These are phyloP conservation scores for Plestiodon gilberti DNA, from an alignment of 2,113 vertebrate genomes.

Conservation along the genomic window DNA sequence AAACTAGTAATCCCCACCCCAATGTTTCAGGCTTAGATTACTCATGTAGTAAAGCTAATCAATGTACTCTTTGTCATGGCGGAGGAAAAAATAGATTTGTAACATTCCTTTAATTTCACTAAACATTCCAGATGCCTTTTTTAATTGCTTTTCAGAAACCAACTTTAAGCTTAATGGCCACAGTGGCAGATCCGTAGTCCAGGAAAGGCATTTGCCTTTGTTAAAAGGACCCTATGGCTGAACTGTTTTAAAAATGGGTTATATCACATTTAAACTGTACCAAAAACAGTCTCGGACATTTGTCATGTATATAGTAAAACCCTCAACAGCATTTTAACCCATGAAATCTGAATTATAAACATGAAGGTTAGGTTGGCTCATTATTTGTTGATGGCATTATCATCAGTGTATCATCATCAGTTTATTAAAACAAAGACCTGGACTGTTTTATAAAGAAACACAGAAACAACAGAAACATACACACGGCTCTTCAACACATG, in stretches of 20 bases:
- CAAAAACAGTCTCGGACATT: not conserved
- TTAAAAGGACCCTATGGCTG: rapidly evolving
- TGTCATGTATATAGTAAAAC: not conserved
- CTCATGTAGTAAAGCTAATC: not conserved
- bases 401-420: no score
- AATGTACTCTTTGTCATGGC: not conserved
- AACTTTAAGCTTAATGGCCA: rapidly evolving
- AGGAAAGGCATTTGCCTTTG: not conserved
- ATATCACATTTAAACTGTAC: not conserved
- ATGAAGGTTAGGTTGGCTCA: not conserved
- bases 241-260: rapidly evolving
- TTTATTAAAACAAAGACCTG: not conserved
- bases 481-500: not conserved
- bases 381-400: not conserved
- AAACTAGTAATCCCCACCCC: not conserved
- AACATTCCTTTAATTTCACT: not conserved
- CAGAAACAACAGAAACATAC: not conserved
- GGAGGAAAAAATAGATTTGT: not conserved
- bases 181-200: rapidly evolving
- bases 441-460: not conserved
- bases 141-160: not conserved
- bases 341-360: not conserved
- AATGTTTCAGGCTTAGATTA: not conserved
- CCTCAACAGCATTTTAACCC: not conserved
- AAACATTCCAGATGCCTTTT: rapidly evolving